Conservation (phyloP, 2,797 vertebrate genomes). For the Dermochelys coriacea region DNA sequence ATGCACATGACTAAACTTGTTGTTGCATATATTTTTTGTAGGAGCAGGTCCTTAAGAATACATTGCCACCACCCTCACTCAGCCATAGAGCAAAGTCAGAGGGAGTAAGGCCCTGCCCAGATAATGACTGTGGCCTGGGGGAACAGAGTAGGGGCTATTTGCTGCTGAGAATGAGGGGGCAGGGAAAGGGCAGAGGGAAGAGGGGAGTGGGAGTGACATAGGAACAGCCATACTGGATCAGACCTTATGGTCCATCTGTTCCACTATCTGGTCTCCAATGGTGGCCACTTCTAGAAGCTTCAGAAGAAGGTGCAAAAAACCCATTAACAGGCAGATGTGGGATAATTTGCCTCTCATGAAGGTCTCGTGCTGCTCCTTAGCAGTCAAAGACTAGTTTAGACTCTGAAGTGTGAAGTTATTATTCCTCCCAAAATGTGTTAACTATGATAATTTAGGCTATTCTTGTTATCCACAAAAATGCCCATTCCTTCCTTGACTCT, state of each 20-base stretch:
- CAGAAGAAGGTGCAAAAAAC: neutral
- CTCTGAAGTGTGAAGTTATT: neutral
- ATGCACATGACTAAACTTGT: neutral
- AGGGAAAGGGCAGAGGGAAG: neutral
- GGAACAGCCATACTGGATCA: neutral
- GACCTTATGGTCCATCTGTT: neutral
- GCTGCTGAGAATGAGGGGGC: too few species aligned
- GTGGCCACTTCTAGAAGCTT: neutral
- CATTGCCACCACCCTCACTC: neutral
- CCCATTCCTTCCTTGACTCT: neutral
- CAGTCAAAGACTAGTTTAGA: conserved; percentile 18
- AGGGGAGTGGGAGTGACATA: neutral
- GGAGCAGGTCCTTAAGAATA: neutral
- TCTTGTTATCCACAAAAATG: neutral
- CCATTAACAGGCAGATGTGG: neutral
- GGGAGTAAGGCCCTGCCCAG: neutral
- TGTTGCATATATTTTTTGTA: neutral
- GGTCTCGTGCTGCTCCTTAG: conserved; percentile 17
- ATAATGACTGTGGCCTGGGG: neutral
- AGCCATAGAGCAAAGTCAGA: neutral
- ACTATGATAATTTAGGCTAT: neutral
- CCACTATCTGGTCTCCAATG: neutral
- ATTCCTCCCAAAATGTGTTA: neutral
- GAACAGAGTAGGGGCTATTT: neutral
- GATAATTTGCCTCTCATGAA: neutral